Percentiles rank a stretch among this genome's conserved stretches.
Evolutionary conservation across 2,797 vertebrate genomes (phyloP).

Genomic region (Octomys mimax): DNA sequence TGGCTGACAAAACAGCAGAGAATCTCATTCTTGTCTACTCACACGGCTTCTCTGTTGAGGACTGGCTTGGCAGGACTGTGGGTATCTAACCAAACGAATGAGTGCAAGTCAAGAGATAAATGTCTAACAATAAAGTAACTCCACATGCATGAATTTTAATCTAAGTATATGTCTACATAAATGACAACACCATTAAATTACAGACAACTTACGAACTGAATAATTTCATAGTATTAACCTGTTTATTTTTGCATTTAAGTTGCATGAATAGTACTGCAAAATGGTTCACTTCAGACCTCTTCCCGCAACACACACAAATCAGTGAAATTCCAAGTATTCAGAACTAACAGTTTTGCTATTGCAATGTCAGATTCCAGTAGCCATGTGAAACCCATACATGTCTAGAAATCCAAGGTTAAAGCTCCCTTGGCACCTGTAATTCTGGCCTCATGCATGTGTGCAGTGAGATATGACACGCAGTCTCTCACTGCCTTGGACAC

Average conservation of each 20-base stretch:
- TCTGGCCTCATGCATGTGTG: constrained; percentile 34
- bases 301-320: not conserved
- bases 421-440: constrained; percentile 71
- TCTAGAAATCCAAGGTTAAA: constrained; percentile 69
- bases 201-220: constrained; percentile 1
- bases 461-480: not conserved
- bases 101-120: not conserved
- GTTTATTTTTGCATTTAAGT: constrained; percentile 4
- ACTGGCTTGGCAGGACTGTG: not conserved
- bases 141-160: not conserved
- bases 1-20: not conserved
- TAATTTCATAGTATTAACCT: not conserved
- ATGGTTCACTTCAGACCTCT: not conserved
- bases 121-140: not conserved
- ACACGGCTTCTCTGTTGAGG: not conserved
- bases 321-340: not conserved
- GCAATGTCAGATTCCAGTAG: constrained; percentile 51
- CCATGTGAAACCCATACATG: constrained; percentile 69
- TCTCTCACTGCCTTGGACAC: constrained; percentile 60
- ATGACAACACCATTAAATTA: not conserved
- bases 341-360: constrained; percentile 24
- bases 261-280: not conserved
- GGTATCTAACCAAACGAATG: constrained; percentile 8
- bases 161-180: not conserved
- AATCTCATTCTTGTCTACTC: not conserved